Conservation (phyloP, 2,888 invertebrate species). For the Euproctis similis region DNA sequence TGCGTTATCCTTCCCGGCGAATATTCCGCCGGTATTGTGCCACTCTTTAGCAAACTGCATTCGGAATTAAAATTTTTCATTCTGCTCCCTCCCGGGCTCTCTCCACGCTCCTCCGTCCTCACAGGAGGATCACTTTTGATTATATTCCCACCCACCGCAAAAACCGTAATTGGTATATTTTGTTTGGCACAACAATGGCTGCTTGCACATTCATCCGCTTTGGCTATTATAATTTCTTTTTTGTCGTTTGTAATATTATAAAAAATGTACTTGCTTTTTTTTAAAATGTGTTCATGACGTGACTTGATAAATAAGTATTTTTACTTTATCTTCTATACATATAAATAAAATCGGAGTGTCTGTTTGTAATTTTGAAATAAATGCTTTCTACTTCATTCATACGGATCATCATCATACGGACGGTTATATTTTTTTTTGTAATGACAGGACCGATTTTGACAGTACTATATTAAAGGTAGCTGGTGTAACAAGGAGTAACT, state of each 20-base stretch:
- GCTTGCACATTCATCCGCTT: conserved; percentile 67
- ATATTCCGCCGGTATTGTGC: conserved; percentile 61
- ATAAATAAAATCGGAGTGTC: too few relatives aligned
- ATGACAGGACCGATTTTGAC: too few relatives aligned
- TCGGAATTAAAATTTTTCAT: conserved; percentile 74
- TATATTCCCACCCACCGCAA: conserved; percentile 65
- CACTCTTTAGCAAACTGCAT: conserved; percentile 74
- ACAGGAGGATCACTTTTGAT: conserved; percentile 64
- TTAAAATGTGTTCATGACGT: too few relatives aligned
- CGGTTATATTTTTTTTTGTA: too few relatives aligned
- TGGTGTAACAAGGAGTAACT: too few relatives aligned
- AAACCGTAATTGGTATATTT: conserved; percentile 73
- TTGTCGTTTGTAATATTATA: conserved; percentile 27
- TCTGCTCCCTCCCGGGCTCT: conserved; percentile 43
- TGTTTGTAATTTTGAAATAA: too few relatives aligned
- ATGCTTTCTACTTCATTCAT: too few relatives aligned
- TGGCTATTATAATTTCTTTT: conserved; percentile 52
- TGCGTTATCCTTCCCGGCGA: conserved; percentile 57
- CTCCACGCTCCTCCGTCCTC: conserved; percentile 17
- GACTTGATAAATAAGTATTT: too few relatives aligned
- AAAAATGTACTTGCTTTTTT: too few relatives aligned
- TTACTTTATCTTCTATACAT: too few relatives aligned
- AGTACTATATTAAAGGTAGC: too few relatives aligned
- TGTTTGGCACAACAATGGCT: conserved; percentile 63
- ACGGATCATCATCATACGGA: too few relatives aligned